Conservation (phyloP, 2,888 invertebrate genomes). For the Catocala fraxini region DNA sequence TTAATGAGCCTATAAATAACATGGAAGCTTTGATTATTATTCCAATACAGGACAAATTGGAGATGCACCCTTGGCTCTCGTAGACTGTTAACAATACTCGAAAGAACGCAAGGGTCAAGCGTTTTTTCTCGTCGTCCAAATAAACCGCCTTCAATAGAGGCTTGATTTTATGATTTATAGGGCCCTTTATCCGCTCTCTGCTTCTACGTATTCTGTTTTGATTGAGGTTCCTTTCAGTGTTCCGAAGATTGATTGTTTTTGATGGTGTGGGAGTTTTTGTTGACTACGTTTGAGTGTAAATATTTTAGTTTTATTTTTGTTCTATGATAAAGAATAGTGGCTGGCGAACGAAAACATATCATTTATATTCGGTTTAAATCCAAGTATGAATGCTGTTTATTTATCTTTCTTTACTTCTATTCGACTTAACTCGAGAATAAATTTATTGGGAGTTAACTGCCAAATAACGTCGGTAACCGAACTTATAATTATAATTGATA, state of each 20-base stretch:
- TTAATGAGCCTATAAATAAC: slow-evolving; percentile 85
- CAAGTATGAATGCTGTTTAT: slow-evolving; percentile 20
- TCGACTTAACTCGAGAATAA: slow-evolving; percentile 37
- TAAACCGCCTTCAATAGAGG: slow-evolving; percentile 81
- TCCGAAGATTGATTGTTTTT: slow-evolving; percentile 85
- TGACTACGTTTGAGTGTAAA: slow-evolving; percentile 78
- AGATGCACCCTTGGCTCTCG: slow-evolving; percentile 74
- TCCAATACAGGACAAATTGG: slow-evolving; percentile 82
- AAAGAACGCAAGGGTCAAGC: slow-evolving; percentile 72
- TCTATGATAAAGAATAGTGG: slow-evolving; percentile 55
- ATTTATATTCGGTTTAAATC: slow-evolving; percentile 27
- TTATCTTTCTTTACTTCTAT: slow-evolving; percentile 21
- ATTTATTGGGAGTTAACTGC: slow-evolving; percentile 41
- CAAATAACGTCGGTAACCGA: slow-evolving; percentile 41
- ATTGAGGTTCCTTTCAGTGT: slow-evolving; percentile 84
- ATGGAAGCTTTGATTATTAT: slow-evolving; percentile 76
- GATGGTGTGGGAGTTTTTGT: slow-evolving; percentile 83
- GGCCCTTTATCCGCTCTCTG: slow-evolving; percentile 80
- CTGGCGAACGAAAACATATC: slow-evolving; percentile 40
- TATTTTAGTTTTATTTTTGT: slow-evolving; percentile 76
- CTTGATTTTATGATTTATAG: slow-evolving; percentile 87
- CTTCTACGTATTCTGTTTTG: slow-evolving; percentile 85
- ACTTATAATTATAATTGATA: slow-evolving; percentile 52
- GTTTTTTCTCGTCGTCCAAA: slow-evolving; percentile 76
- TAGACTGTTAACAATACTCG: slow-evolving; percentile 68